phyloP scores from a whole-genome alignment of 2,888 invertebrate genomes.

The Himalopsyche tibetana region DNA sequence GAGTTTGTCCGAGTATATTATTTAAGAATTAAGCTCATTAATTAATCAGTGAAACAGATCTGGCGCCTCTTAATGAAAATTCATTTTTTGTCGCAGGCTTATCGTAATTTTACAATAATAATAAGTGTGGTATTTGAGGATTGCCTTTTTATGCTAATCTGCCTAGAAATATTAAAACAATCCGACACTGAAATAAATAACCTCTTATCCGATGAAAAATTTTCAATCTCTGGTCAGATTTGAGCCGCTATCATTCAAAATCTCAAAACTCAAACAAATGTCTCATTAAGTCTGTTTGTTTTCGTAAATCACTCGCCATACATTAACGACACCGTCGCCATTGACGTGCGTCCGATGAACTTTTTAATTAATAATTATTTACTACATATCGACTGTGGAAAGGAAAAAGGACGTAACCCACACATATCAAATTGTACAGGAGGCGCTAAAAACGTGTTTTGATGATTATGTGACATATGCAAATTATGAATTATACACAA shows the following conservation, averaged over 20 bases:
- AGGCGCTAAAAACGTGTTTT: too few species aligned
- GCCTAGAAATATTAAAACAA: neutral
- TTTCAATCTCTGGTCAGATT: conserved; percentile 22
- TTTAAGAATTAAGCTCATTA: neutral
- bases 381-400: too few species aligned
- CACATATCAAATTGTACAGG: too few species aligned
- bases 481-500: too few species aligned
- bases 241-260: conserved; percentile 32
- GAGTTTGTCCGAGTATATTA: too few species aligned
- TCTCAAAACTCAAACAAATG: conserved; percentile 55
- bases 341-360: neutral
- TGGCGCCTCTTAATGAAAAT: neutral
- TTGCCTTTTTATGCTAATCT: conserved; percentile 27
- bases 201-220: conserved; percentile 38
- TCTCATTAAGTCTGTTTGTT: conserved; percentile 61
- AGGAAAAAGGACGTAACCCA: too few species aligned
- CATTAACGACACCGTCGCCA: conserved; percentile 6
- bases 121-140: neutral
- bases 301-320: conserved; percentile 55
- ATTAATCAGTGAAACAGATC: neutral
- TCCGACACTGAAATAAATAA: conserved; percentile 38
- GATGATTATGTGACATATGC: too few species aligned
- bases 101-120: conserved; percentile 2
- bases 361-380: too few species aligned
- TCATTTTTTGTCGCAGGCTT: neutral